Evolutionary conservation across 2,113 vertebrate genomes (phyloP).

Genomic region (Halichoerus grypus): DNA sequence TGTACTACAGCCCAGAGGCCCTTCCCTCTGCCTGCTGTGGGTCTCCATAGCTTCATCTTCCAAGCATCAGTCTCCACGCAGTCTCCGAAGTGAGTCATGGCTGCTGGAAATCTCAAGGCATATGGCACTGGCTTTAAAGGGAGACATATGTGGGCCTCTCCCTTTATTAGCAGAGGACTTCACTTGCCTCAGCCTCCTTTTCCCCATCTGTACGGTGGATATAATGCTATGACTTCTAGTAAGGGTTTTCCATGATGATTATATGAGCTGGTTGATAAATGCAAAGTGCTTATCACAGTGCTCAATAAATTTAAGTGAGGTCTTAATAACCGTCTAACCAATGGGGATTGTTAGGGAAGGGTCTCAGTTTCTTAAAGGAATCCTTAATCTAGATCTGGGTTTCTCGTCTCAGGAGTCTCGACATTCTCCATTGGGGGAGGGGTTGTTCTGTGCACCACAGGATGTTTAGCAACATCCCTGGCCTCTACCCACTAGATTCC

Average conservation of each 20-base stretch:
- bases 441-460: fast-evolving
- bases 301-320: neutral
- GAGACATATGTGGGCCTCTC: no score
- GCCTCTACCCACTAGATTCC: neutral
- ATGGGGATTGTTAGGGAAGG: neutral
- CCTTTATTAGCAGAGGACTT: neutral
- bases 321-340: neutral
- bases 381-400: neutral
- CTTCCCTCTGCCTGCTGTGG: neutral
- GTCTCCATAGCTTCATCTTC: neutral
- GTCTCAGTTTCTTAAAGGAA: neutral
- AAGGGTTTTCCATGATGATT: neutral
- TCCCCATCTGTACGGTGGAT: neutral
- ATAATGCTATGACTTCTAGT: no score
- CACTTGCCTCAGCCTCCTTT: neutral
- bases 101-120: neutral
- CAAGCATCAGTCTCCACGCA: no score
- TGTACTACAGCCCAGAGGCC: no score
- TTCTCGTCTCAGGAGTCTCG: neutral
- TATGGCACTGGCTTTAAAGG: neutral
- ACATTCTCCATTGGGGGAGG: neutral
- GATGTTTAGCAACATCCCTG: neutral
- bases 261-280: neutral
- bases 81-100: neutral
- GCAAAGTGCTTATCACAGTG: neutral